Conservation (phyloP, 2,888 invertebrate genomes). For the Machimus rusticus region DNA sequence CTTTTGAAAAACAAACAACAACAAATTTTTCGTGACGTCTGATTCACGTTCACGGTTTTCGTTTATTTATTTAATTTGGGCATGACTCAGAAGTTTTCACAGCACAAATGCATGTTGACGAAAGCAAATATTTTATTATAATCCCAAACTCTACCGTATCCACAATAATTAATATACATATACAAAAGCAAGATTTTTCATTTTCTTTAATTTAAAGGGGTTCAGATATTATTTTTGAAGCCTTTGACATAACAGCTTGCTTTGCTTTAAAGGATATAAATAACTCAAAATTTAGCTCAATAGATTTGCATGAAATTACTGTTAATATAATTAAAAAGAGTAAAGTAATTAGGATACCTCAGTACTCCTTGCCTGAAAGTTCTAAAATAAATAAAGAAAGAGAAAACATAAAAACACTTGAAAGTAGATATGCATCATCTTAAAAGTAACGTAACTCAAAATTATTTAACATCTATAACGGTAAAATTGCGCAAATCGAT, state of each 20-base stretch:
- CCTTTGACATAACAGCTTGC: background rate
- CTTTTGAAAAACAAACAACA: too few relatives aligned
- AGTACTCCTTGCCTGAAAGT: slow-evolving; percentile 64
- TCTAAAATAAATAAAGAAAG: slow-evolving; percentile 55
- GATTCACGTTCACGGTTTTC: too few relatives aligned
- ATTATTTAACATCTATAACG: background rate
- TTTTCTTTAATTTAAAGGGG: background rate
- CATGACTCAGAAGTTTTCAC: too few relatives aligned
- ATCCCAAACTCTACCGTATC: background rate
- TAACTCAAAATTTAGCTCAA: background rate
- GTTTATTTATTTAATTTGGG: background rate
- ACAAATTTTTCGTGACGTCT: too few relatives aligned
- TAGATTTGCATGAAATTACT: background rate
- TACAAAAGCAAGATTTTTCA: background rate
- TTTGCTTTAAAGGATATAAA: background rate
- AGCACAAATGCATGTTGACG: too few relatives aligned
- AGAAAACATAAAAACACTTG: slow-evolving; percentile 35
- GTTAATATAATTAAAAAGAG: slow-evolving; percentile 12
- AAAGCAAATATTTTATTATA: too few relatives aligned
- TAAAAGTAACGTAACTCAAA: background rate
- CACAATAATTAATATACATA: background rate
- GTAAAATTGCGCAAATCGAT: slow-evolving; percentile 4
- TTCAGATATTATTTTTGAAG: background rate
- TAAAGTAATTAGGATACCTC: slow-evolving; percentile 55
- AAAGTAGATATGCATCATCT: slow-evolving; percentile 10